Evolutionary conservation across 2,888 invertebrate genomes (phyloP).

Genomic region (Lasius fuliginosus): DNA sequence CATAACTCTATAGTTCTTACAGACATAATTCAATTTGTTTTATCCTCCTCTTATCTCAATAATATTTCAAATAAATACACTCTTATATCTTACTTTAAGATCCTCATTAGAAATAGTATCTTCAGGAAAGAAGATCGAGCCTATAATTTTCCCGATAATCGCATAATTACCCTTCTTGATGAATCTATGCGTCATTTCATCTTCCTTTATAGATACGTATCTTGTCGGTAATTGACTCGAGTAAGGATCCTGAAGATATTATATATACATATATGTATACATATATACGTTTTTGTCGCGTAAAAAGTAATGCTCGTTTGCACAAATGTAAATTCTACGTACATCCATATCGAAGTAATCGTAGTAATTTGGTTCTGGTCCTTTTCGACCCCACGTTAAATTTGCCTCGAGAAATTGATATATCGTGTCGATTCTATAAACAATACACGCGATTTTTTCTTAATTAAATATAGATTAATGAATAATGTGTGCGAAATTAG

Average conservation of each 20-base stretch:
- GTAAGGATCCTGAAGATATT: constrained; percentile 74
- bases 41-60: neutral
- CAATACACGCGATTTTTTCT: neutral
- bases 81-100: constrained; percentile 72
- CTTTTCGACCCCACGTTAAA: constrained; percentile 80
- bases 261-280: neutral
- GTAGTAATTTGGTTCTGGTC: constrained; percentile 73
- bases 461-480: neutral
- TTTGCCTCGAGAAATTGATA: constrained; percentile 80
- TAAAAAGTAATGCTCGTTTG: neutral
- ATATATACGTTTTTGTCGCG: neutral
- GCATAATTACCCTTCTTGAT: constrained; percentile 79
- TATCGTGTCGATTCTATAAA: constrained; percentile 79
- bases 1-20: constrained; percentile 81
- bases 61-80: neutral
- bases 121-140: constrained; percentile 79
- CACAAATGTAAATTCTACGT: neutral
- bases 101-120: constrained; percentile 72
- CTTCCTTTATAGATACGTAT: constrained; percentile 65
- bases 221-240: constrained; percentile 69
- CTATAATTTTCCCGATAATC: constrained; percentile 78
- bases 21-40: constrained; percentile 13
- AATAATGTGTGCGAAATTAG: neutral
- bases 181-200: constrained; percentile 65
- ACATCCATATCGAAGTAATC: constrained; percentile 79